Evolutionary conservation across 2,113 vertebrate genomes (phyloP), one percentile per base, ranked within the genome.

Genomic region (Cynoglossus semilaevis): DNA sequence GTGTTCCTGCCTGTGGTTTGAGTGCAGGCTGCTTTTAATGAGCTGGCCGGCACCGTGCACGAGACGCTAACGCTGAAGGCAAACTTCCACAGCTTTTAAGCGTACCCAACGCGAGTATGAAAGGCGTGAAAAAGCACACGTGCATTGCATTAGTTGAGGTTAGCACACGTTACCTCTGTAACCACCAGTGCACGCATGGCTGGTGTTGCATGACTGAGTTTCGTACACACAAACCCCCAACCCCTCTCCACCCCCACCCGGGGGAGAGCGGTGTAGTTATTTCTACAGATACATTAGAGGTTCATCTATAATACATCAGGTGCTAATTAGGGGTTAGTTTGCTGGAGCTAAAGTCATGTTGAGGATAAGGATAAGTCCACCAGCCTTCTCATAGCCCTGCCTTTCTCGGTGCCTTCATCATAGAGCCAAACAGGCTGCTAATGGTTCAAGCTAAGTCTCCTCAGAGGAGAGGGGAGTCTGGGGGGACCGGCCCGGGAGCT

Each of bases 241-340:
- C 71, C 63, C 55, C 59, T 63, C 72, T n/a, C 7, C 29, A 22
- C 61, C 72, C 63, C 55, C 56, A 63, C 72, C 18, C 8, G 19
- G 22, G 29, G 48, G 38, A 58, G 17, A 9, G 22, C 18, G 1
- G 1, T 54, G 62, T 58, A 64, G 58, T 69, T 75, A 58, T 76
- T 76, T 58, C 67, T 68, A 77, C 64, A 66, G 58, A 72, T 74
- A 72, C 81, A 84, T 86, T 82, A 81, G 77, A 71, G 54, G 49
- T 66, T 79, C 77, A 84, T 88, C 63, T 70, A 88, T 88, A 77
- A 84, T 81, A 56, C 60, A 85, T 75, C 11, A 42, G 60, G 57
- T 70, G 49, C 83, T 79, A 80, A 85, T 87, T 85, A 83, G 54
- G 47, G 74, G 61, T 66, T 62, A 59, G 70, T 76, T 83, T 69